phyloP scores from a whole-genome alignment of 2,797 vertebrate genomes.

The Gymnoscopelus braueri region DNA sequence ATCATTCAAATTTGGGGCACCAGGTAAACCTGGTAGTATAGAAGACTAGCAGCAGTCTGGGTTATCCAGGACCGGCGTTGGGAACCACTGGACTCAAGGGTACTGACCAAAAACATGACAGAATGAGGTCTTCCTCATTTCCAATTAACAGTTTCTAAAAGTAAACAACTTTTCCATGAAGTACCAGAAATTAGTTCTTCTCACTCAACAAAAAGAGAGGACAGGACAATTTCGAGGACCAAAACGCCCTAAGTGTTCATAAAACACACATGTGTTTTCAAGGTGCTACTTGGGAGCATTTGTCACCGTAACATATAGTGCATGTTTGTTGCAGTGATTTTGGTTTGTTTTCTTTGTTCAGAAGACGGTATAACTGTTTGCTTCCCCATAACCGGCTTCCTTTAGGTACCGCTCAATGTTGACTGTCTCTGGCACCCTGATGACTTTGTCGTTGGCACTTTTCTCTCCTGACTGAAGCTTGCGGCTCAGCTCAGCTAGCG shows the following conservation, averaged over 20 bases:
- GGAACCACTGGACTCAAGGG: no score
- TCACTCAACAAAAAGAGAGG: conserved; percentile 11
- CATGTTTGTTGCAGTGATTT: conserved; percentile 4
- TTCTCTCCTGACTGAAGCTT: conserved; percentile 82
- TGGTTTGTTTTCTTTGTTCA: conserved; percentile 67
- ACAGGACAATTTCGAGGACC: not conserved
- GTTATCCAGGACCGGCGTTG: no score
- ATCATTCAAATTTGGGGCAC: no score
- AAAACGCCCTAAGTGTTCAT: conserved; percentile 12
- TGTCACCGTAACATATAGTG: conserved; percentile 29
- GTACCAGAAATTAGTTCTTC: not conserved
- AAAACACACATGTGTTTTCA: conserved; percentile 15
- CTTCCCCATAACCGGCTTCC: conserved; percentile 84
- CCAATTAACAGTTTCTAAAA: conserved; percentile 3
- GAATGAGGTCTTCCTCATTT: conserved; percentile 7
- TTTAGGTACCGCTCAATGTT: conserved; percentile 86
- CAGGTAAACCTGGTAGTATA: no score
- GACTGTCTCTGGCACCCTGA: conserved; percentile 84
- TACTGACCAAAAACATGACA: not conserved
- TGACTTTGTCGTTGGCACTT: conserved; percentile 83
- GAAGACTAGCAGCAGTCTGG: no score
- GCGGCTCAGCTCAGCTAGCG: conserved; percentile 76
- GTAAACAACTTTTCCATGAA: conserved; percentile 5
- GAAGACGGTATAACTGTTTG: conserved; percentile 87
- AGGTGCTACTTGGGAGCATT: conserved; percentile 26